Percentiles rank a stretch among this genome's conserved stretches.
phyloP scores from a whole-genome alignment of 2,113 vertebrate genomes.

The Hippocampus abdominalis region DNA sequence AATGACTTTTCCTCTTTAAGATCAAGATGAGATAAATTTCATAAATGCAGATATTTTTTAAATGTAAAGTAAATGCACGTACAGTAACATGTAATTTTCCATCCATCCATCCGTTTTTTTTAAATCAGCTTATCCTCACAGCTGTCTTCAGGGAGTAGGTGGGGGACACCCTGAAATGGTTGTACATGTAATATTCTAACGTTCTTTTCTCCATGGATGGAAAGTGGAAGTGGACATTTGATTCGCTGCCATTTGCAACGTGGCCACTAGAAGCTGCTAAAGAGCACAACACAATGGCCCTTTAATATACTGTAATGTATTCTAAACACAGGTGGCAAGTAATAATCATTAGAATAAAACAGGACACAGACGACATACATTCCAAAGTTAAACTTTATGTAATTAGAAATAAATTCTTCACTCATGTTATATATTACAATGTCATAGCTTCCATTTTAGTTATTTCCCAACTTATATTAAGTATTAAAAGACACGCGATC shows the following conservation, averaged over 20 bases:
- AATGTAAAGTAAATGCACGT: neutral
- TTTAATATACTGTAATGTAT: neutral
- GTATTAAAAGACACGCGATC: conserved; percentile 42
- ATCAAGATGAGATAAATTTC: neutral
- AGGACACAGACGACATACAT: conserved; percentile 50
- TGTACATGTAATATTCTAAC: no score
- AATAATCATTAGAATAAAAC: neutral
- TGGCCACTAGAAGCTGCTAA: neutral
- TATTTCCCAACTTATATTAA: conserved; percentile 31
- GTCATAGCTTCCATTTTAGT: conserved; percentile 29
- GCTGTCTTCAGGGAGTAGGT: no score
- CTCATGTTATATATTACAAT: conserved; percentile 60
- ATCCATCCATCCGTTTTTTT: no score
- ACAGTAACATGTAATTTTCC: neutral
- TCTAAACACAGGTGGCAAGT: neutral
- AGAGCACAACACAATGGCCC: neutral
- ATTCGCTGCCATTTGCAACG: neutral
- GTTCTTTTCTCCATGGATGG: no score
- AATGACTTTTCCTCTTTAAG: neutral
- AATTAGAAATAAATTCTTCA: conserved; percentile 63
- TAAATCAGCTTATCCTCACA: no score
- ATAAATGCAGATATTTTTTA: neutral
- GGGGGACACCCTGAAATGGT: no score
- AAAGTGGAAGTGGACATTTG: neutral
- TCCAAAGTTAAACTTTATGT: conserved; percentile 70